Percentiles rank a stretch among this genome's conserved stretches.
phyloP scores from a whole-genome alignment of 2,113 vertebrate species.

The Psilopogon haemacephalus region DNA sequence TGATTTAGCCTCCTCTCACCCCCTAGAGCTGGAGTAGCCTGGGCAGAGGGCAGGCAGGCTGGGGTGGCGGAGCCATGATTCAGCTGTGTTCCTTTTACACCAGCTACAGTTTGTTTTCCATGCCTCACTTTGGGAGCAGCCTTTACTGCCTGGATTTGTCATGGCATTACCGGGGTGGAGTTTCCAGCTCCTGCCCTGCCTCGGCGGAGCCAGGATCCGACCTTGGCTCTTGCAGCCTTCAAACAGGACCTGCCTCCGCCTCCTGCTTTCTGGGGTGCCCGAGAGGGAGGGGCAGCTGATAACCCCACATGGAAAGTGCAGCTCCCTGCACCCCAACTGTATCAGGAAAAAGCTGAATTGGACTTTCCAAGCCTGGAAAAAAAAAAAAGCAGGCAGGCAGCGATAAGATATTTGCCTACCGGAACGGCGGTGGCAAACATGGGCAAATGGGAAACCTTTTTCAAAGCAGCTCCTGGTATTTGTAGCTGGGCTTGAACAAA shows the following conservation, averaged over 20 bases:
- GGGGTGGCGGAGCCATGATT: background rate
- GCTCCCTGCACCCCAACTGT: conserved; percentile 47
- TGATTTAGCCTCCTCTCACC: too few species aligned
- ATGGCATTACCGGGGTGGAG: conserved; percentile 51
- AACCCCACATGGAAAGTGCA: conserved; percentile 60
- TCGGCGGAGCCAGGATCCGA: conserved; percentile 4
- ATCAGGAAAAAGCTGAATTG: conserved; percentile 56
- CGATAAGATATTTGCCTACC: conserved; percentile 49
- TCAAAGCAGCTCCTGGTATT: conserved; percentile 1
- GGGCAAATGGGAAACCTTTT: background rate
- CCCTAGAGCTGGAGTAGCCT: too few species aligned
- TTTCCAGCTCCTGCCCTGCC: conserved; percentile 26
- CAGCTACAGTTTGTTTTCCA: conserved; percentile 28
- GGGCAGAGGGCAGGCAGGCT: too few species aligned
- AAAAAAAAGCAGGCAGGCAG: background rate
- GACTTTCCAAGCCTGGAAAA: conserved; percentile 21
- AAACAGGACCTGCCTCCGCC: conserved; percentile 66
- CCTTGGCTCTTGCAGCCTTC: conserved; percentile 61
- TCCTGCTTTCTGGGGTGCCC: conserved; percentile 56
- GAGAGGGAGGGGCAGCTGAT: conserved; percentile 59
- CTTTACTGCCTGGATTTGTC: conserved; percentile 32
- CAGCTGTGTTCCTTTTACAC: background rate
- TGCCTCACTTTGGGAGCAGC: conserved; percentile 11
- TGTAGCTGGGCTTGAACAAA: conserved; percentile 18
- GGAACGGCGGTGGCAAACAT: conserved; percentile 20